Conservation (phyloP, 1,140 invertebrate genomes). For the Cydia strobilella region DNA sequence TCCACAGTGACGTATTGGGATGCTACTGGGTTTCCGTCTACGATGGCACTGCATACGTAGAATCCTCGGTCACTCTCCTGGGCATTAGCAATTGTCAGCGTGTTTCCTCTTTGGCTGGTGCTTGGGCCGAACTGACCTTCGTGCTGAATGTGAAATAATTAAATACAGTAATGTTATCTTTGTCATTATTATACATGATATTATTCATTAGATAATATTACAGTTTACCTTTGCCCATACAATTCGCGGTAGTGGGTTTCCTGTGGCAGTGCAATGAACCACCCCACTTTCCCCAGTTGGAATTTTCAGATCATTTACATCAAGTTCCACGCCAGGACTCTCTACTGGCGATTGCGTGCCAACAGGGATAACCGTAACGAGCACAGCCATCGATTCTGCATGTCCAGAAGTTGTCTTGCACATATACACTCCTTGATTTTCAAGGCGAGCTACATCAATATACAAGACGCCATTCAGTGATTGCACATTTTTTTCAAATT, state of each 20-base stretch:
- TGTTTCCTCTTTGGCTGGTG: constrained; percentile 84
- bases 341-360: constrained; percentile 45
- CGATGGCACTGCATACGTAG: constrained; percentile 88
- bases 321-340: constrained; percentile 81
- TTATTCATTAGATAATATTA: constrained; percentile 5
- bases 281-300: constrained; percentile 88
- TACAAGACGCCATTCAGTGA: constrained; percentile 85
- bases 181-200: neutral
- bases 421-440: constrained; percentile 90
- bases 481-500: constrained; percentile 81
- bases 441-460: constrained; percentile 83
- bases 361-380: constrained; percentile 50
- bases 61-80: constrained; percentile 88
- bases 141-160: constrained; percentile 45
- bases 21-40: constrained; percentile 78
- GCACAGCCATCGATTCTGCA: constrained; percentile 47
- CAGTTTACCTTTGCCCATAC: constrained; percentile 88
- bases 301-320: constrained; percentile 86
- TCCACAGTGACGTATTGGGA: constrained; percentile 89
- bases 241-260: constrained; percentile 85
- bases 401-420: constrained; percentile 82
- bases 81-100: constrained; percentile 86
- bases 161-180: neutral
- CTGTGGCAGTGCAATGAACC: constrained; percentile 86
- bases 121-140: constrained; percentile 80